Percentiles rank a stretch among this genome's conserved stretches.
Conservation (phyloP, 2,888 invertebrate genomes). For the Cephonodes hylas region DNA sequence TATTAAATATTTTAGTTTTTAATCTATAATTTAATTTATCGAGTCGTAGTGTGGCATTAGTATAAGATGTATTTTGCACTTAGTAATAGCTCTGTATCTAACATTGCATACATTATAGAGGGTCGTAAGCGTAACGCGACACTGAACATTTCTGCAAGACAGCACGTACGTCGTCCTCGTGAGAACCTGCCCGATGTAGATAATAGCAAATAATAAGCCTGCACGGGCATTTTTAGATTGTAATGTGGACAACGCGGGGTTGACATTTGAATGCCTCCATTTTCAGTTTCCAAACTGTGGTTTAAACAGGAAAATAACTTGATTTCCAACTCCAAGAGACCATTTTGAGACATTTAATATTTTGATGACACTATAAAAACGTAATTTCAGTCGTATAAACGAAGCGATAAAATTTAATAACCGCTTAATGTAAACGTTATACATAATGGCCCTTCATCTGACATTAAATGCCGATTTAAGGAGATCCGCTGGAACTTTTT, state of each 20-base stretch:
- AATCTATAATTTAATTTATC: background rate
- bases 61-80: background rate
- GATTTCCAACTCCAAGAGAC: background rate
- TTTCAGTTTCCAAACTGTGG: background rate
- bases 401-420: background rate
- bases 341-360: background rate
- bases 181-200: background rate
- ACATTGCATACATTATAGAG: background rate
- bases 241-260: background rate
- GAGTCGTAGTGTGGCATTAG: background rate
- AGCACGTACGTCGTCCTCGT: background rate
- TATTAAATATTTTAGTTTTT: too few relatives aligned
- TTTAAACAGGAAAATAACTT: background rate
- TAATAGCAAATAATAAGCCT: background rate
- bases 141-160: background rate
- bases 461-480: constrained; percentile 8
- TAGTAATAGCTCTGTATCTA: background rate
- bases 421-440: background rate
- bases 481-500: background rate
- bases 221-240: background rate
- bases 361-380: background rate
- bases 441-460: background rate
- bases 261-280: background rate
- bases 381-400: background rate
- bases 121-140: background rate